A percentile compares a stretch with the other conserved stretches of the same genome.
Evolutionary conservation across 2,113 vertebrate genomes (phyloP).

Genomic region (Seriola aureovittata): DNA sequence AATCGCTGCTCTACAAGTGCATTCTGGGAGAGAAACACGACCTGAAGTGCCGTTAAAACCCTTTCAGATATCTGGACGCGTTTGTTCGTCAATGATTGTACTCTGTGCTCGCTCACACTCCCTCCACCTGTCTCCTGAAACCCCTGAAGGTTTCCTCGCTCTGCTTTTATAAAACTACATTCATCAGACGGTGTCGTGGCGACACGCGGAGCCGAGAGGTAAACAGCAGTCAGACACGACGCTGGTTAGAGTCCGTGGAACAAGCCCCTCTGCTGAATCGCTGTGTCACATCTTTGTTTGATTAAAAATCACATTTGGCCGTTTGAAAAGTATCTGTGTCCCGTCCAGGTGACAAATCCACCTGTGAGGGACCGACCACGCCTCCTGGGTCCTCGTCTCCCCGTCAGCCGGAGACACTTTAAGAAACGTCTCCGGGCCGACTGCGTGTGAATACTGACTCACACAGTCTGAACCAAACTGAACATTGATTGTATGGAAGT

Average conservation of each 20-base stretch:
- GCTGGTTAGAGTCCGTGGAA: conserved; percentile 2
- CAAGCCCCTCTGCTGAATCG: too few species aligned
- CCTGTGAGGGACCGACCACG: not conserved
- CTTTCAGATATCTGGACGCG: not conserved
- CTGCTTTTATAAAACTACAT: conserved; percentile 67
- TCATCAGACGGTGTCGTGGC: conserved; percentile 56
- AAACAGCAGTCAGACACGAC: conserved; percentile 1
- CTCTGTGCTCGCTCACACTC: conserved; percentile 30
- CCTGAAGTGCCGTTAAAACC: not conserved
- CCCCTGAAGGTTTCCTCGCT: not conserved
- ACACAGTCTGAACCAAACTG: not conserved
- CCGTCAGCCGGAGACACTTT: too few species aligned
- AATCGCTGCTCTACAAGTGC: fast-evolving
- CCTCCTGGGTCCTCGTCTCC: too few species aligned
- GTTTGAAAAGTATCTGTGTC: too few species aligned
- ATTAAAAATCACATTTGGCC: too few species aligned
- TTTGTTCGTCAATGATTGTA: conserved; percentile 64
- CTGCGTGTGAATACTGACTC: too few species aligned
- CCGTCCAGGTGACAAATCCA: too few species aligned
- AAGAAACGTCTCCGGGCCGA: too few species aligned
- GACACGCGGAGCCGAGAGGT: conserved; percentile 5
- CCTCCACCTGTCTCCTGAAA: not conserved
- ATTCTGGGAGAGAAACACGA: not conserved
- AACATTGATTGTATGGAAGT: not conserved
- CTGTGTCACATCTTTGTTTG: too few species aligned